Conservation (phyloP, 1,140 invertebrate species). For the Zaprionus nigranus region DNA sequence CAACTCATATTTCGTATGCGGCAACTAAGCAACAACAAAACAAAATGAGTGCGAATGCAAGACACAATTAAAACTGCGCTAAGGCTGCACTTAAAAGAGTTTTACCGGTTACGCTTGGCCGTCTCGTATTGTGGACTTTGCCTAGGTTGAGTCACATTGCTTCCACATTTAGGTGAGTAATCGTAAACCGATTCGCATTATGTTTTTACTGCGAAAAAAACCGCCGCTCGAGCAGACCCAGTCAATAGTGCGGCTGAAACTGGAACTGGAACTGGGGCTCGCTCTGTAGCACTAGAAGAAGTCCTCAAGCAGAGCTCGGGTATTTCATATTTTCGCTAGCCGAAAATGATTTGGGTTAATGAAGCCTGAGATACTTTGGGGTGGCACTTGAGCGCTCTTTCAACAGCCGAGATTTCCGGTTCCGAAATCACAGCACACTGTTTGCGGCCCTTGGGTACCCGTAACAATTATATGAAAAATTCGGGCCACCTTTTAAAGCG, state of each 20-base stretch:
- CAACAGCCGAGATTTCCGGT: not conserved
- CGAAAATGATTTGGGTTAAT: not conserved
- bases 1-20: slow-evolving; percentile 50
- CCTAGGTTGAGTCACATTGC: slow-evolving; percentile 63
- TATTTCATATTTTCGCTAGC: not conserved
- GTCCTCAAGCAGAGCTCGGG: slow-evolving; percentile 30
- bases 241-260: not conserved
- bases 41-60: slow-evolving; percentile 23
- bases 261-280: not conserved
- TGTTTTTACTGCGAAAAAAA: slow-evolving; percentile 18
- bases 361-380: not conserved
- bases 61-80: slow-evolving; percentile 58
- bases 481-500: slow-evolving; percentile 54
- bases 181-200: slow-evolving; percentile 56
- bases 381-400: not conserved
- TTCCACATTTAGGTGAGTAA: slow-evolving; percentile 63
- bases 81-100: slow-evolving; percentile 63
- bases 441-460: slow-evolving; percentile 45
- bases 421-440: slow-evolving; percentile 32
- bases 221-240: not conserved
- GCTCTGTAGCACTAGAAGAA: slow-evolving; percentile 43
- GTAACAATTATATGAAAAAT: slow-evolving; percentile 37
- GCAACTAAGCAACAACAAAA: slow-evolving; percentile 12
- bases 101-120: slow-evolving; percentile 47
- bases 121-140: slow-evolving; percentile 34